Percentiles rank a stretch among this genome's conserved stretches.
phyloP scores from a whole-genome alignment of 1,140 invertebrate genomes.

The Zophobas morio region DNA sequence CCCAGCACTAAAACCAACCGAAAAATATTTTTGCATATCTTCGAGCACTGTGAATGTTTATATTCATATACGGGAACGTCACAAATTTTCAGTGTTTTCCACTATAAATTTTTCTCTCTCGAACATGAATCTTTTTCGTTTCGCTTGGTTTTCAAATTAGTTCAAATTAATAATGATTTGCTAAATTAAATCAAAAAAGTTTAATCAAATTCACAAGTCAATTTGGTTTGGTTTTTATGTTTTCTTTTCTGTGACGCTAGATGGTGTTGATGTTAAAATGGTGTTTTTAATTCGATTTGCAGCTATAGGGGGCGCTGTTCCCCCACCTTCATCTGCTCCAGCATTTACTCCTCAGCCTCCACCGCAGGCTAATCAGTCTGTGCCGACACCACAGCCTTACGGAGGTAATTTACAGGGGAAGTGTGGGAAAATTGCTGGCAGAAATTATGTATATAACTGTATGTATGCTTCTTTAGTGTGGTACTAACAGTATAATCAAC shows the following conservation, averaged over 20 bases:
- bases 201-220: slow-evolving; percentile 25
- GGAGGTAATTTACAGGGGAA: slow-evolving; percentile 61
- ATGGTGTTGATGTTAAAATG: slow-evolving; percentile 48
- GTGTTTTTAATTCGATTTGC: slow-evolving; percentile 54
- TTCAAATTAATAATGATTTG: slow-evolving; percentile 43
- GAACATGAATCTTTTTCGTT: slow-evolving; percentile 43
- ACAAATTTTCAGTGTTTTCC: slow-evolving; percentile 46
- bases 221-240: slow-evolving; percentile 45
- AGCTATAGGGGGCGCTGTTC: slow-evolving; percentile 64
- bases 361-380: slow-evolving; percentile 64
- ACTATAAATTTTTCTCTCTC: slow-evolving; percentile 28
- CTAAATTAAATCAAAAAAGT: slow-evolving; percentile 40
- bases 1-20: not conserved
- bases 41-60: slow-evolving; percentile 22
- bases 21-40: slow-evolving; percentile 38
- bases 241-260: slow-evolving; percentile 10
- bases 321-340: slow-evolving; percentile 62
- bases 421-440: not conserved
- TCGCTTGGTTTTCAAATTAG: slow-evolving; percentile 49
- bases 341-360: slow-evolving; percentile 65
- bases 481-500: too few species aligned
- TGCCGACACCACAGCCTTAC: slow-evolving; percentile 65
- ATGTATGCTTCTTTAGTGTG: too few species aligned
- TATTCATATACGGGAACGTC: slow-evolving; percentile 43
- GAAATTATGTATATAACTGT: too few species aligned